Percentiles rank a stretch among this genome's conserved stretches.
These are phyloP conservation scores for Carassius carassius DNA, from an alignment of 2,113 vertebrate species.

Conservation along the genomic window DNA sequence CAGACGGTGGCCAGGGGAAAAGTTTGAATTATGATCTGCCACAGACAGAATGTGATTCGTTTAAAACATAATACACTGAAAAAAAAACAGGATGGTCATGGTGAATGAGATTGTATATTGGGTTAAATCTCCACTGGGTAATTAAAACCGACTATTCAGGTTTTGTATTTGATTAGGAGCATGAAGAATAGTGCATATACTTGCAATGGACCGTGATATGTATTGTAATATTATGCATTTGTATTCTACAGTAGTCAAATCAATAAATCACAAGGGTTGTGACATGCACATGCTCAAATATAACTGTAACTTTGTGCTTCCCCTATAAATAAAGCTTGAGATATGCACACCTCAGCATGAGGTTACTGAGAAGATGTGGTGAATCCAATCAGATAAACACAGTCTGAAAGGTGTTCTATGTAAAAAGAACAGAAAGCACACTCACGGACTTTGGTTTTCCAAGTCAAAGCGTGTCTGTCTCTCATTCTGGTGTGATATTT, in stretches of 20 bases:
- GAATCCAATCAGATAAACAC: slow-evolving; percentile 27
- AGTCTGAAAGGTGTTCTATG: not conserved
- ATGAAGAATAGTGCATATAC: not conserved
- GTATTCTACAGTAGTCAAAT: not conserved
- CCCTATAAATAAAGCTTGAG: slow-evolving; percentile 17
- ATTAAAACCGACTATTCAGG: not conserved
- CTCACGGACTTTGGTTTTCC: not conserved
- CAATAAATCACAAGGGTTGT: not conserved
- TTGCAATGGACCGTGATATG: not conserved
- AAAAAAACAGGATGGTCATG: not conserved
- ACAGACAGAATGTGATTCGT: slow-evolving; percentile 12
- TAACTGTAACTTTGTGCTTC: not conserved
- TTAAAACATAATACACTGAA: slow-evolving; percentile 18
- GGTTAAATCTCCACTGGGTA: not conserved
- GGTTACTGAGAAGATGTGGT: not conserved
- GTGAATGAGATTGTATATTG: not conserved
- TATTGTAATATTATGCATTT: not conserved
- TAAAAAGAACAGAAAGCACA: not conserved
- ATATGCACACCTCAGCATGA: slow-evolving; percentile 5
- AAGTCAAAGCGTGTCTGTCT: not conserved
- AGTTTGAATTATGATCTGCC: slow-evolving; percentile 18
- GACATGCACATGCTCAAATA: not conserved
- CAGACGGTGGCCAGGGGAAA: not conserved
- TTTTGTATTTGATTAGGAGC: slow-evolving; percentile 4
- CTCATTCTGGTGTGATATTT: not conserved